Evolutionary conservation across 1,140 invertebrate genomes (phyloP).

Genomic region (Conopomorpha cramerella): DNA sequence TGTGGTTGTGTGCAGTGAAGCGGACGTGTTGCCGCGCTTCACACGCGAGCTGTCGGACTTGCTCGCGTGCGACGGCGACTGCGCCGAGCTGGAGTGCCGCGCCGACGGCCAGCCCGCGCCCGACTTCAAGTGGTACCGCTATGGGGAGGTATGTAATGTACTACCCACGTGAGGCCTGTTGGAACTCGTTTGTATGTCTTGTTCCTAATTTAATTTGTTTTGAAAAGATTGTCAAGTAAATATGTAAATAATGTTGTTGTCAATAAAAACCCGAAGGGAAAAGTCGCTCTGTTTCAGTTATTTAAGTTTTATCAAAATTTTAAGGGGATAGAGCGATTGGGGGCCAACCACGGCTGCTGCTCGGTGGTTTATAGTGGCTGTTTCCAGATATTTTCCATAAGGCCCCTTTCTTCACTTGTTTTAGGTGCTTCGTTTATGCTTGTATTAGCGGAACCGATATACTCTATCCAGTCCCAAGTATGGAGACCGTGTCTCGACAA

Average conservation of each 20-base stretch:
- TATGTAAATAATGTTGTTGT: not conserved
- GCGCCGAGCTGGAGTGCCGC: constrained; percentile 76
- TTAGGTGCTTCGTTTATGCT: no score
- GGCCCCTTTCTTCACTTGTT: no score
- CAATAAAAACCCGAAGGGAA: no score
- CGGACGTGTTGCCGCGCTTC: constrained; percentile 75
- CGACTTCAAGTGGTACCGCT: constrained; percentile 79
- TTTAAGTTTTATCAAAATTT: not conserved
- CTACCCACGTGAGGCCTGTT: not conserved
- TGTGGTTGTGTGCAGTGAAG: constrained; percentile 61
- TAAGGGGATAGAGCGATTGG: not conserved
- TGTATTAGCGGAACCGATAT: no score
- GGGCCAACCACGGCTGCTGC: no score
- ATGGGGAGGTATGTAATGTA: constrained; percentile 67
- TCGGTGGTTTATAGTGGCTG: no score
- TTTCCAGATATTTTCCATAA: no score
- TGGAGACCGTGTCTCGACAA: no score
- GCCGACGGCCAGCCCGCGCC: constrained; percentile 70
- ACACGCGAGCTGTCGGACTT: constrained; percentile 72
- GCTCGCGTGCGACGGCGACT: constrained; percentile 81
- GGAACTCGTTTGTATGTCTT: not conserved
- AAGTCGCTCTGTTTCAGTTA: not conserved
- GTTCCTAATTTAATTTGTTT: not conserved
- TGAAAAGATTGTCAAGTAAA: not conserved
- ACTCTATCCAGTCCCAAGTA: no score